These are phyloP conservation scores for Tillus elongatus DNA, from an alignment of 2,888 invertebrate species.

Conservation along the genomic window DNA sequence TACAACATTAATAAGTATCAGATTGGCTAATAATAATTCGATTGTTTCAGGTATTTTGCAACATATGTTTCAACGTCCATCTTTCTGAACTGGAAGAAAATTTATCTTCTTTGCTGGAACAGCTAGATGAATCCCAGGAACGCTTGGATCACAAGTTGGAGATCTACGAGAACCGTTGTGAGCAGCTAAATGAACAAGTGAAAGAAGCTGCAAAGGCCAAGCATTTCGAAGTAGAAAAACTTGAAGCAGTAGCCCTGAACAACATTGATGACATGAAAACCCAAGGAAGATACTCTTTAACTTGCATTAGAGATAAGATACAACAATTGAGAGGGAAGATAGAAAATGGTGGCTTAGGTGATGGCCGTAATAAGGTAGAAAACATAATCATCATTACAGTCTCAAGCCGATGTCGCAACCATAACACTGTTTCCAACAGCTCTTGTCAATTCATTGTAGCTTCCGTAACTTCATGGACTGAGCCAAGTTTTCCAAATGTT, in stretches of 20 bases:
- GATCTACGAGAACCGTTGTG: slow-evolving; percentile 50
- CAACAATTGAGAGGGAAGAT: too few relatives aligned
- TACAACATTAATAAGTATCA: too few relatives aligned
- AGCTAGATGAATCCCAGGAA: slow-evolving; percentile 46
- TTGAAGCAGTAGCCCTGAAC: slow-evolving; percentile 41
- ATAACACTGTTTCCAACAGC: too few relatives aligned
- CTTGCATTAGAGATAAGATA: too few relatives aligned
- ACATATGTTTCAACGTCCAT: slow-evolving; percentile 52
- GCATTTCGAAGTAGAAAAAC: slow-evolving; percentile 27
- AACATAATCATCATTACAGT: neutral
- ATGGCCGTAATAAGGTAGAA: slow-evolving; percentile 20
- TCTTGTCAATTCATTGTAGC: too few relatives aligned
- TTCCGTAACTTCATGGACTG: too few relatives aligned
- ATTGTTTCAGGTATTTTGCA: slow-evolving; percentile 51
- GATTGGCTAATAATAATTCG: too few relatives aligned
- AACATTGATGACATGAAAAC: slow-evolving; percentile 43
- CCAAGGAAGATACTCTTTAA: too few relatives aligned
- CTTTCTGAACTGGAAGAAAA: slow-evolving; percentile 51
- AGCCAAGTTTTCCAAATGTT: too few relatives aligned
- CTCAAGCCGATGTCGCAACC: too few relatives aligned
- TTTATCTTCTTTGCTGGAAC: slow-evolving; percentile 47
- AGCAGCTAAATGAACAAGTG: slow-evolving; percentile 47
- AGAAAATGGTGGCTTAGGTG: too few relatives aligned
- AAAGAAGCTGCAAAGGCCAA: slow-evolving; percentile 40
- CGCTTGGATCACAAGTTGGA: slow-evolving; percentile 49